Evolutionary conservation across 1,140 invertebrate species (phyloP).

Genomic region (Drosophila elegans): DNA sequence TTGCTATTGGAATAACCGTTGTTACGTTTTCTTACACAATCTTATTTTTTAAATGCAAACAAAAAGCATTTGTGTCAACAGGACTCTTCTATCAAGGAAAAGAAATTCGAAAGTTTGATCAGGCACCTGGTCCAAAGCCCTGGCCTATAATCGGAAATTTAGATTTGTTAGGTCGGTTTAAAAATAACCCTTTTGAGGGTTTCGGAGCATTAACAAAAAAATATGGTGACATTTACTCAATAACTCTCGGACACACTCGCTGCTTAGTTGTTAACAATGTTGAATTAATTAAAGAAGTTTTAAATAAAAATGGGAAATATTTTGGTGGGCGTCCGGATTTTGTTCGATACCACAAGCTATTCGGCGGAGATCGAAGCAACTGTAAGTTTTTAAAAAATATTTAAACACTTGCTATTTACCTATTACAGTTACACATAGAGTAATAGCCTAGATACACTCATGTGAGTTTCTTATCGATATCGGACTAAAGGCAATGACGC

Average conservation of each 20-base stretch:
- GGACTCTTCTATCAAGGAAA: conserved; percentile 16
- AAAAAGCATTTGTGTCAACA: conserved; percentile 17
- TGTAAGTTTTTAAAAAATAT: conserved; percentile 87
- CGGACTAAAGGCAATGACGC: too few species aligned
- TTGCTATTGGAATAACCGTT: conserved; percentile 17
- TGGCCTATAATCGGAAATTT: conserved; percentile 91
- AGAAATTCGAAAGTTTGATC: conserved; percentile 25
- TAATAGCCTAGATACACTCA: too few species aligned
- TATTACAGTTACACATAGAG: too few species aligned
- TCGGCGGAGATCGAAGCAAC: conserved; percentile 91
- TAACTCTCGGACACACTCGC: conserved; percentile 89
- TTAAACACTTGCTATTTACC: too few species aligned
- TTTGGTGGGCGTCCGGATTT: conserved; percentile 94
- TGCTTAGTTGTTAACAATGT: conserved; percentile 92
- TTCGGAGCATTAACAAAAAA: conserved; percentile 89
- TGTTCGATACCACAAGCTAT: conserved; percentile 89
- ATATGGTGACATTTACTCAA: conserved; percentile 91
- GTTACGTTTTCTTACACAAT: conserved; percentile 36
- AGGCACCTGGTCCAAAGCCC: conserved; percentile 87
- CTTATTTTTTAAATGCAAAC: conserved; percentile 27
- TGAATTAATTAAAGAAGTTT: conserved; percentile 90
- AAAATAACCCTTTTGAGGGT: conserved; percentile 89
- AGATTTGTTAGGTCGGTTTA: conserved; percentile 88
- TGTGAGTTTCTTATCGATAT: too few species aligned
- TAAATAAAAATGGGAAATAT: conserved; percentile 91